Evolutionary conservation across 2,113 vertebrate species (phyloP).

Genomic region (Phasianus colchicus): DNA sequence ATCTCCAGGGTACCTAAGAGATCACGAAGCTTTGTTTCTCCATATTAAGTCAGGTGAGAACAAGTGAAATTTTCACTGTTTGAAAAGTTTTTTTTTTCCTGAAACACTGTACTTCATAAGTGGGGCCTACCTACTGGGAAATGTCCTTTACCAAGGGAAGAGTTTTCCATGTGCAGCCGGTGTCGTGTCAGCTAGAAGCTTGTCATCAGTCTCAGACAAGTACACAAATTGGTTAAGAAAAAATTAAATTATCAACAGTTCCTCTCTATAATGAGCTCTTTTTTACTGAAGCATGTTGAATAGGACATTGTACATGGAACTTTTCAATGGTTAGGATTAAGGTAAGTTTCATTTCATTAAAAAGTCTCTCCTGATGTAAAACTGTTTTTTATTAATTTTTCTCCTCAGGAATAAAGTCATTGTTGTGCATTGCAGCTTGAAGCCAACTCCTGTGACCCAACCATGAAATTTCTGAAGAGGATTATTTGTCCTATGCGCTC

Average conservation of each 20-base stretch:
- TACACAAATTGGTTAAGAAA: not conserved
- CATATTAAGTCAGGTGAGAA: not conserved
- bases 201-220: not conserved
- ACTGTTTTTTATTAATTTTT: not conserved
- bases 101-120: not conserved
- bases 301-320: not conserved
- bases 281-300: not conserved
- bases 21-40: not conserved
- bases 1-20: not conserved
- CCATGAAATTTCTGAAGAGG: not conserved
- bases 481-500: not conserved
- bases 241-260: not conserved
- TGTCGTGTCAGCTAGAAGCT: not conserved
- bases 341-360: not conserved
- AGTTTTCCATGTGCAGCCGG: not conserved
- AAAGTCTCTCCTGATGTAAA: not conserved
- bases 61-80: not conserved
- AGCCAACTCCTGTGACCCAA: not conserved
- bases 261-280: not conserved
- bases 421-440: slow-evolving; percentile 34
- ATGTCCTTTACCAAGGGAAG: not conserved
- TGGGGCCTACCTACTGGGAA: not conserved
- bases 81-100: not conserved
- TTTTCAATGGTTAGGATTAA: not conserved
- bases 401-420: slow-evolving; percentile 38